phyloP scores from a whole-genome alignment of 2,113 vertebrate genomes.

The Cygnus atratus region DNA sequence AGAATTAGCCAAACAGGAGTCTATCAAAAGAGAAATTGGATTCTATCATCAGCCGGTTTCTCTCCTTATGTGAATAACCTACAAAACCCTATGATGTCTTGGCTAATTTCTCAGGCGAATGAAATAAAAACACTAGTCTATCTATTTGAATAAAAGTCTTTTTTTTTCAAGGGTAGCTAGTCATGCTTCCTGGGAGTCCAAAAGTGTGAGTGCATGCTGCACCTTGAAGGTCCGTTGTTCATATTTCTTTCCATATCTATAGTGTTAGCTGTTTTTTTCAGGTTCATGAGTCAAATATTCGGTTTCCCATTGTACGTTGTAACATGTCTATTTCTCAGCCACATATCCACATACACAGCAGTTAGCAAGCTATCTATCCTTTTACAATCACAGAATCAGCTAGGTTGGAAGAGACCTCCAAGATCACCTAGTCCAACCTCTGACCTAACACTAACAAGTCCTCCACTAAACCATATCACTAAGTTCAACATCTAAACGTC shows the following conservation, averaged over 20 bases:
- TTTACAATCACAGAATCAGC: too few relatives aligned
- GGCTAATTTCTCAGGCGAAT: not conserved
- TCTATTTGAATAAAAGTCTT: not conserved
- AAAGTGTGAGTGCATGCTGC: not conserved
- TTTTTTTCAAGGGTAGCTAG: not conserved
- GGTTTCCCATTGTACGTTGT: not conserved
- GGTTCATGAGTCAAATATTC: not conserved
- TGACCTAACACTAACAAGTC: too few relatives aligned
- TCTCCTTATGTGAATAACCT: not conserved
- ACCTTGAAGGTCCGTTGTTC: not conserved
- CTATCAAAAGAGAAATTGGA: not conserved
- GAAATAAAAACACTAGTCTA: not conserved
- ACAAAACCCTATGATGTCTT: not conserved
- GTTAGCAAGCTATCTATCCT: not conserved
- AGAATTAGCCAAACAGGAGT: not conserved
- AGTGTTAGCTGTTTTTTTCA: not conserved
- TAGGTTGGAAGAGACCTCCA: too few relatives aligned
- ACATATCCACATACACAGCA: rapidly evolving
- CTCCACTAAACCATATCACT: too few relatives aligned
- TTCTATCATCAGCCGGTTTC: not conserved
- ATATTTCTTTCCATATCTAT: not conserved
- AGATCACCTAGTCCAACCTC: too few relatives aligned
- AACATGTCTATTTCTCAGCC: not conserved
- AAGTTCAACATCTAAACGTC: too few relatives aligned
- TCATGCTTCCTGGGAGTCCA: not conserved